These are phyloP conservation scores for Regulus satrapa DNA, from an alignment of 2,113 vertebrate genomes.

Conservation along the genomic window DNA sequence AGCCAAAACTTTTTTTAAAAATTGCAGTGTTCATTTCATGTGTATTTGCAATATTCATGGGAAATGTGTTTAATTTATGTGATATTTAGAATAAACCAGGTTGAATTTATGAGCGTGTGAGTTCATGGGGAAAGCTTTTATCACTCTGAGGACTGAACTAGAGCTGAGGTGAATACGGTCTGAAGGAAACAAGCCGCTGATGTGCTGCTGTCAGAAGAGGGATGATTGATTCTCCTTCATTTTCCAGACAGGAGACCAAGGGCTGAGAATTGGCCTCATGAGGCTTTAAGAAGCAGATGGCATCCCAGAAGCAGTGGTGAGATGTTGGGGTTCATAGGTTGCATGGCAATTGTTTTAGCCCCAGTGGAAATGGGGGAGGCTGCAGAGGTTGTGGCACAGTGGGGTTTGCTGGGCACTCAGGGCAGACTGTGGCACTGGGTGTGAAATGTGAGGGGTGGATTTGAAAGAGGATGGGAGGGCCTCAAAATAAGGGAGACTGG, in stretches of 20 bases:
- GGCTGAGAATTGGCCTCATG: background rate
- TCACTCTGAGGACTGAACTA: background rate
- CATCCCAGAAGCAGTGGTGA: background rate
- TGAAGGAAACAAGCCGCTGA: background rate
- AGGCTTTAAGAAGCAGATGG: background rate
- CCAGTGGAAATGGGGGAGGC: fast-evolving
- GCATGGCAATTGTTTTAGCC: background rate
- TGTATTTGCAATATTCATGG: constrained; percentile 68
- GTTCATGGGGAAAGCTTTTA: background rate
- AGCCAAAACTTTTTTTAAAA: constrained; percentile 65
- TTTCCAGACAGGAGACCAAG: background rate
- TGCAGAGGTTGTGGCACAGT: background rate
- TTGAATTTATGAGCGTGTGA: constrained; percentile 44
- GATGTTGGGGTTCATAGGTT: background rate
- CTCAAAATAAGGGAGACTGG: background rate
- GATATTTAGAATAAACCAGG: constrained; percentile 69
- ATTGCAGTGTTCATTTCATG: constrained; percentile 62
- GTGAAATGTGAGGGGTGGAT: background rate
- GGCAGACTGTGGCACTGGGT: background rate
- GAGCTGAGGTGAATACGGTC: fast-evolving
- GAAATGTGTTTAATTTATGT: constrained; percentile 70
- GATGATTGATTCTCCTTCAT: background rate
- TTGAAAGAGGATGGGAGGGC: background rate
- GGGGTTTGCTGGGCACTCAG: background rate
- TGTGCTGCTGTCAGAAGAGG: background rate